phyloP scores from a whole-genome alignment of 2,888 invertebrate species.

The Malacosoma neustria region DNA sequence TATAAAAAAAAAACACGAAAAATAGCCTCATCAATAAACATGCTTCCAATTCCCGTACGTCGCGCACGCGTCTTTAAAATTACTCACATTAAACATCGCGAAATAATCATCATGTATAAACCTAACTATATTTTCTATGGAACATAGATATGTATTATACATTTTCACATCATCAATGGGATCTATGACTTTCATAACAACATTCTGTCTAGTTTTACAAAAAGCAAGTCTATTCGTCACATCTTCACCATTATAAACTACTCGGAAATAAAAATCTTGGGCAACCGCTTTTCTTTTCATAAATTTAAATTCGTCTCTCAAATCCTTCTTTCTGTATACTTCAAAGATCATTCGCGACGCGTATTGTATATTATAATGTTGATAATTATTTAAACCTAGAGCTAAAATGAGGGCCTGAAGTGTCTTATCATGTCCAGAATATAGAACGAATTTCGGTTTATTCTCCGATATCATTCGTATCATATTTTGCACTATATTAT shows the following conservation, averaged over 20 bases:
- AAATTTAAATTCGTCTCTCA: slow-evolving; percentile 68
- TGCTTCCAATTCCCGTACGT: slow-evolving; percentile 43
- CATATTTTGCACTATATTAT: slow-evolving; percentile 87
- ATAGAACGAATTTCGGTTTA: slow-evolving; percentile 83
- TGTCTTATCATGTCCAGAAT: slow-evolving; percentile 95
- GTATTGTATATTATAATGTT: slow-evolving; percentile 84
- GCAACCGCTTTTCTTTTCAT: slow-evolving; percentile 72
- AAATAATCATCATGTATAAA: slow-evolving; percentile 94
- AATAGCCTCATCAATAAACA: slow-evolving; percentile 13
- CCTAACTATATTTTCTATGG: slow-evolving; percentile 89
- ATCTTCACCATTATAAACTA: slow-evolving; percentile 90
- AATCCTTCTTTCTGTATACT: slow-evolving; percentile 81
- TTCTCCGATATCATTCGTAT: slow-evolving; percentile 86
- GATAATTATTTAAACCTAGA: slow-evolving; percentile 79
- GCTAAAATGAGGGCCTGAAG: slow-evolving; percentile 88
- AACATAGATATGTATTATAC: slow-evolving; percentile 79
- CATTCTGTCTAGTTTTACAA: slow-evolving; percentile 78
- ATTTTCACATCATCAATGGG: slow-evolving; percentile 42
- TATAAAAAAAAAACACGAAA: too few species aligned
- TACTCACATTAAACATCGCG: slow-evolving; percentile 86
- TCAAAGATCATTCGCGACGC: slow-evolving; percentile 92
- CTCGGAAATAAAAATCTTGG: slow-evolving; percentile 85
- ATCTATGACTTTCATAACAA: slow-evolving; percentile 59
- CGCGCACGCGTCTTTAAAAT: slow-evolving; percentile 89
- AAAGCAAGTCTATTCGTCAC: slow-evolving; percentile 88